A percentile compares a stretch with the other conserved stretches of the same genome.
Conservation (phyloP, 2,113 vertebrate species). For the Peucedramus taeniatus region DNA sequence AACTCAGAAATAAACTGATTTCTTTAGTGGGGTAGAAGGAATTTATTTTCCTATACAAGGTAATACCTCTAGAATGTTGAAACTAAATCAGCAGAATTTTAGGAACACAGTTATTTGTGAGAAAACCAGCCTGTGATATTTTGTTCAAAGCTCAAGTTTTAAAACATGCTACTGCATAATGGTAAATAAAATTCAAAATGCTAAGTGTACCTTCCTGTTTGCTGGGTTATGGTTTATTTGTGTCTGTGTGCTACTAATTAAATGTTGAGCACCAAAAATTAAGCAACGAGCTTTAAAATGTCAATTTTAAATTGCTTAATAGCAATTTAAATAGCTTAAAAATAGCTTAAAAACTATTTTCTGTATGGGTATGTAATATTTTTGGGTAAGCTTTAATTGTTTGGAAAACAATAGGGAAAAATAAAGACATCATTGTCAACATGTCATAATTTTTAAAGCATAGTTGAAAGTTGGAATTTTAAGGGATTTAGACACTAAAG, state of each 20-base stretch:
- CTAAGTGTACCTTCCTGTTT: background rate
- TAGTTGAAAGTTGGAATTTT: background rate
- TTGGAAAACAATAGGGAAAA: background rate
- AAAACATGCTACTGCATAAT: background rate
- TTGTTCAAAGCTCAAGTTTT: background rate
- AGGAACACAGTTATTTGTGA: background rate
- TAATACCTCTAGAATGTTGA: background rate
- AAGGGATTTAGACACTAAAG: background rate
- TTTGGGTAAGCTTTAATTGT: background rate
- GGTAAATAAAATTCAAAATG: background rate
- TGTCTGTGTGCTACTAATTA: background rate
- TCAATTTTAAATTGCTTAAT: too few species aligned
- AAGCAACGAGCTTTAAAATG: background rate
- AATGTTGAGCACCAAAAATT: background rate
- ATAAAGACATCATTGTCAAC: background rate
- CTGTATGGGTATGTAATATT: background rate
- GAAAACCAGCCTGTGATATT: background rate
- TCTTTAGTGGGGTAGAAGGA: background rate
- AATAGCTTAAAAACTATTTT: background rate
- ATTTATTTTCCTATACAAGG: background rate
- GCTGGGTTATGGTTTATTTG: background rate
- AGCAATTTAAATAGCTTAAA: too few species aligned
- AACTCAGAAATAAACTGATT: background rate
- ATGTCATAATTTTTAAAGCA: background rate
- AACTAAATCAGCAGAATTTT: background rate